Conservation (phyloP, 2,113 vertebrate species). For the Mesitornis unicolor region DNA sequence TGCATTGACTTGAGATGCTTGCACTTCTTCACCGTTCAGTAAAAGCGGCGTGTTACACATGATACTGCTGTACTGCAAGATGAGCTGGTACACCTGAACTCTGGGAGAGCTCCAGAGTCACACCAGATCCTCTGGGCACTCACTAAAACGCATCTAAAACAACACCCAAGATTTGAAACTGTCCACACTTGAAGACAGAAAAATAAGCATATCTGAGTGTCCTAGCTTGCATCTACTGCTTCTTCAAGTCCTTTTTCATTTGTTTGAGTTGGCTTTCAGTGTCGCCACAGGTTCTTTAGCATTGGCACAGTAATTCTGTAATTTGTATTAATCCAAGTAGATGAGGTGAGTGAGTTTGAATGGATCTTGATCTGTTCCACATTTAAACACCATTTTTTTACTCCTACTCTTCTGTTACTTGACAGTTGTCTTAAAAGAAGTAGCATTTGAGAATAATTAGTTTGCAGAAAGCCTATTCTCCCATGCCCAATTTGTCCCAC, state of each 20-base stretch:
- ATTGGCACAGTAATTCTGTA: background rate
- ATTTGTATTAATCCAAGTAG: background rate
- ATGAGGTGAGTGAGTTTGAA: background rate
- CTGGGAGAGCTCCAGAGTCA: background rate
- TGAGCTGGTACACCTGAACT: background rate
- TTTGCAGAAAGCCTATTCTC: background rate
- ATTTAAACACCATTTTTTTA: background rate
- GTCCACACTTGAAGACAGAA: background rate
- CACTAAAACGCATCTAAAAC: background rate
- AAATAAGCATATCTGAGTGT: background rate
- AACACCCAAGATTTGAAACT: background rate
- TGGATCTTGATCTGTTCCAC: too few species aligned
- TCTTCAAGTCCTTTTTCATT: background rate
- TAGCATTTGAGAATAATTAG: background rate
- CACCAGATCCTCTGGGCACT: background rate
- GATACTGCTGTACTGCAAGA: background rate
- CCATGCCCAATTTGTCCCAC: background rate
- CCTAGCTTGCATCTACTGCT: background rate
- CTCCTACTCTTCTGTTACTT: background rate
- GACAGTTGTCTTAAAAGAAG: background rate
- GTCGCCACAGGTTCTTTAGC: background rate
- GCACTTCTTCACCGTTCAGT: background rate
- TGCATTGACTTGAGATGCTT: background rate
- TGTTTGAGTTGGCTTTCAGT: background rate
- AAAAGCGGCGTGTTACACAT: background rate